A percentile compares a stretch with the other conserved stretches of the same genome.
phyloP scores from a whole-genome alignment of 2,113 vertebrate genomes.

The Megaleporinus macrocephalus region DNA sequence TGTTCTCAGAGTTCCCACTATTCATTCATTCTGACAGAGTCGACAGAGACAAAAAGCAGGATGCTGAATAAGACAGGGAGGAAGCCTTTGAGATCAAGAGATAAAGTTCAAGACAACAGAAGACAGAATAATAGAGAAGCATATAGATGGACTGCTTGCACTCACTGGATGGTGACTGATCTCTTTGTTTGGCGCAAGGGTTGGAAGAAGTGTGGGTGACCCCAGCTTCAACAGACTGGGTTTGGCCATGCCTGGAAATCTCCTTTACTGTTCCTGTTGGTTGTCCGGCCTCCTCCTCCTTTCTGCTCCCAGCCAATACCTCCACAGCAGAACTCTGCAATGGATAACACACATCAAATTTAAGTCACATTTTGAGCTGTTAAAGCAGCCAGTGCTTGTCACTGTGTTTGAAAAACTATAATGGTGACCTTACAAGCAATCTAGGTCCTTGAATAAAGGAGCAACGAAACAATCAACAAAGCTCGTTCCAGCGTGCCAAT shows the following conservation, averaged over 20 bases:
- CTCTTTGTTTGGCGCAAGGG: constrained; percentile 63
- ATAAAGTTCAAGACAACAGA: not conserved
- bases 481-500: constrained; percentile 20
- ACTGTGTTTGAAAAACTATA: not conserved
- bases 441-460: not conserved
- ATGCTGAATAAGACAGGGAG: not conserved
- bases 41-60: not conserved
- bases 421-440: not conserved
- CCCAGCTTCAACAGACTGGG: constrained; percentile 52
- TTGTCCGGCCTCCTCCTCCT: constrained; percentile 53
- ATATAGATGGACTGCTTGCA: constrained; percentile 28
- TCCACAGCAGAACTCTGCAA: constrained; percentile 65
- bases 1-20: not conserved
- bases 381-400: not conserved
- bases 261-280: constrained; percentile 39
- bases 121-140: not conserved
- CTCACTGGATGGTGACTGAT: constrained; percentile 73
- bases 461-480: not conserved
- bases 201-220: constrained; percentile 55
- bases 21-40: not conserved
- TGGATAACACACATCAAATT: not conserved
- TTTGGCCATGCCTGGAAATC: constrained; percentile 19
- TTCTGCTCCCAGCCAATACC: constrained; percentile 55
- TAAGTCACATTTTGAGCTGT: not conserved
- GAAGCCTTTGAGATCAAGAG: not conserved